phyloP scores from a whole-genome alignment of 2,113 vertebrate species.

The Ochotona curzoniae region DNA sequence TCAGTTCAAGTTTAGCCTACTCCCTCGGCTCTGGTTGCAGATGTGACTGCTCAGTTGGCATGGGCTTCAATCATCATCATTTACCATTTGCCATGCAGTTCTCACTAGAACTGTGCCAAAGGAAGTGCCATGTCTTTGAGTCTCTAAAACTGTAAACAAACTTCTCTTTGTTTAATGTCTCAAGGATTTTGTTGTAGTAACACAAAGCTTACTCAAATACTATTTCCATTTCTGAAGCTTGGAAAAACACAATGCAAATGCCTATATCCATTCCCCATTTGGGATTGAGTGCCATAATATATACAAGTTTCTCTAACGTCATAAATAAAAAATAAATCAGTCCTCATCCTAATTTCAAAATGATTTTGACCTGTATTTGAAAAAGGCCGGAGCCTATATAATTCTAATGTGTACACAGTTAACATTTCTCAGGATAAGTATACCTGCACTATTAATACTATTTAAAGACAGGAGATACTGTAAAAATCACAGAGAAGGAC shows the following conservation, averaged over 20 bases:
- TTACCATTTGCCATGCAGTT: too few relatives aligned
- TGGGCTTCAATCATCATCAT: too few relatives aligned
- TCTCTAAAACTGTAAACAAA: too few relatives aligned
- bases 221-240: neutral
- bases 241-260: neutral
- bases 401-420: neutral
- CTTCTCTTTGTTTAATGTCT: too few relatives aligned
- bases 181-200: too few relatives aligned
- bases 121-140: too few relatives aligned
- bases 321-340: neutral
- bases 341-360: neutral
- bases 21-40: too few relatives aligned
- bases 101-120: too few relatives aligned
- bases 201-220: too few relatives aligned
- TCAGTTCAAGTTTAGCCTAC: too few relatives aligned
- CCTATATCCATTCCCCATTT: neutral
- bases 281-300: neutral
- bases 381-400: constrained; percentile 18
- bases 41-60: too few relatives aligned
- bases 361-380: neutral
- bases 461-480: neutral
- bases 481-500: neutral
- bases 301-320: neutral
- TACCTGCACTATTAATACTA: neutral
- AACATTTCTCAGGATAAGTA: constrained; percentile 23